Evolutionary conservation across 2,888 invertebrate genomes (phyloP).

Genomic region (Metopia argyrocephala): DNA sequence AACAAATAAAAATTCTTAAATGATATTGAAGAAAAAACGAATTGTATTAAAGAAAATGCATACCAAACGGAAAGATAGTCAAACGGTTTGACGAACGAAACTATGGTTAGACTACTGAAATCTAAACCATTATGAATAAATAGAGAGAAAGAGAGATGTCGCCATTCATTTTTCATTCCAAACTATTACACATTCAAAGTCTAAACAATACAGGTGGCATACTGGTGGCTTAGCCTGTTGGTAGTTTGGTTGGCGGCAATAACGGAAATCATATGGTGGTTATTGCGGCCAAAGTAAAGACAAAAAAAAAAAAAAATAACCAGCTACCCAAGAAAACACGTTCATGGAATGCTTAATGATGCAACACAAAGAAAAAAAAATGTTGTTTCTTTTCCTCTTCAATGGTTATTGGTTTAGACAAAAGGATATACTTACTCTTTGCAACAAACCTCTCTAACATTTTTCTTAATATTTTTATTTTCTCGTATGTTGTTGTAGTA

Average conservation of each 20-base stretch:
- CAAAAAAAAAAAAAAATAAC: too few relatives aligned
- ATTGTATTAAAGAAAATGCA: too few relatives aligned
- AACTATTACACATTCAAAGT: neutral
- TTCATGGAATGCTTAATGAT: constrained; percentile 62
- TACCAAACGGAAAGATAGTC: neutral
- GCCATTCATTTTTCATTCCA: neutral
- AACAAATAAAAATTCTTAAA: constrained; percentile 28
- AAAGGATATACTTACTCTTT: constrained; percentile 43
- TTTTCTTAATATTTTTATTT: neutral
- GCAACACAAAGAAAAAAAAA: too few relatives aligned
- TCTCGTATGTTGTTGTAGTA: neutral
- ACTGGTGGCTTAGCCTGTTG: neutral
- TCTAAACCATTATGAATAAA: neutral
- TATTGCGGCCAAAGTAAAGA: constrained; percentile 22
- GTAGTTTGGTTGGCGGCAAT: constrained; percentile 28
- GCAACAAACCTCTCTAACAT: neutral
- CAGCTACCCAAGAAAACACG: constrained; percentile 56
- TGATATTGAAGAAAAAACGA: too few relatives aligned
- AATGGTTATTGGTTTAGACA: constrained; percentile 44
- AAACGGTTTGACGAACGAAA: neutral
- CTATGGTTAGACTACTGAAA: neutral
- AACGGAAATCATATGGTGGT: constrained; percentile 61
- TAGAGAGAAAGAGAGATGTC: neutral
- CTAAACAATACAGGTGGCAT: constrained; percentile 31
- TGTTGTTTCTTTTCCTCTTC: too few relatives aligned